Evolutionary conservation across 2,113 vertebrate species (phyloP), one percentile per base, ranked within the genome.

Genomic region (Sylvilagus bachmani): DNA sequence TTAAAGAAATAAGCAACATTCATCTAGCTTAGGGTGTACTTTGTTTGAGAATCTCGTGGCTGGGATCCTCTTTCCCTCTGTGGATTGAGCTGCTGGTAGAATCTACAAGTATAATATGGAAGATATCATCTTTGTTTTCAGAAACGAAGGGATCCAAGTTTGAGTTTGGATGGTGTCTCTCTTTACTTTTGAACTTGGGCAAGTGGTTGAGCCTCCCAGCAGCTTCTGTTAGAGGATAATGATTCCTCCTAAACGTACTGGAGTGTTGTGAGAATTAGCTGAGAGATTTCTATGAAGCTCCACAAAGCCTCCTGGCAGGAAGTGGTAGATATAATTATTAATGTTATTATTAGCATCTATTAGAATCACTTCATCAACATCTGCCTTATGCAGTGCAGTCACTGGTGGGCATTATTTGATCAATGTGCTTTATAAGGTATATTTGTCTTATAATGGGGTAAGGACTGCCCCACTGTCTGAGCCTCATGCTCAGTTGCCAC

Each of bases 141-240:
- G 81, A 81, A 24, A 2, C 9, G 49, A 2, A n/a, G 53, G 10
- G 36, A 58, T 74, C 55, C 75, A 5, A 5, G 9, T 55, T 77
- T 86, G 73, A 79, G 13, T 91, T 93, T 73, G 75, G 61, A 36
- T 88, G 14, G 69, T 79, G 4, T 67, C 61, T 83, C 29, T 90
- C 36, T 85, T 80, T 24, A 27, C 16, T 82, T 86, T 38, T 44
- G 12, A 95, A 85, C 6, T 9, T 61, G 33, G 7, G 16, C 11
- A 53, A 4, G 12, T 66, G 71, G 79, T 61, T 83, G 55, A 71
- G 70, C 16, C 25, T 49, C 27, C 55, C 51, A 5, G 13, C n/a
- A 64, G 10, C 2, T 87, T 84, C 33, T 53, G 2, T 49, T 58
- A 14, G 22, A 66, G 78, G 24, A 73, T 49, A 89, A 44, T 27